Evolutionary conservation across 2,797 vertebrate species (phyloP).

Genomic region (Cirrhinus mrigala): DNA sequence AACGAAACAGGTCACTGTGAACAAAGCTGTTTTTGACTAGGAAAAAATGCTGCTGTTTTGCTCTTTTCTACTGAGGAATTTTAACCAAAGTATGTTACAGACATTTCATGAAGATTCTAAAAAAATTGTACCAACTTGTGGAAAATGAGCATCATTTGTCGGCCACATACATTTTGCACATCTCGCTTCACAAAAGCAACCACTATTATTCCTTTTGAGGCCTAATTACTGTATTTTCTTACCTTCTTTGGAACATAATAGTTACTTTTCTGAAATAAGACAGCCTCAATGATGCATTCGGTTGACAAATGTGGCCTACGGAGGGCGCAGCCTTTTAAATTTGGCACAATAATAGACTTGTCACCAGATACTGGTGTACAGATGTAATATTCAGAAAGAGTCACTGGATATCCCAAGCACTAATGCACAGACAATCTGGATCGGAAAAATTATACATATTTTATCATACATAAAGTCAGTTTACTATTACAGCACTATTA

Average conservation of each 20-base stretch:
- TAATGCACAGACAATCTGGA: background rate
- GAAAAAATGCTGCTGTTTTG: too few relatives aligned
- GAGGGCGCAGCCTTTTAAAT: background rate
- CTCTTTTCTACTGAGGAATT: too few relatives aligned
- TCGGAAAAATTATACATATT: background rate
- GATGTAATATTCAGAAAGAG: background rate
- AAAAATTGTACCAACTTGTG: too few relatives aligned
- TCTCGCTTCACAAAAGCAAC: background rate
- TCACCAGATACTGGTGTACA: background rate
- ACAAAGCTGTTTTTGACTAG: too few relatives aligned
- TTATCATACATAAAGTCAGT: background rate
- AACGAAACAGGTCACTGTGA: too few relatives aligned
- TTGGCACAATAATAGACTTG: background rate
- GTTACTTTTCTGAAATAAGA: background rate
- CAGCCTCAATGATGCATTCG: background rate
- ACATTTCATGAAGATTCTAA: too few relatives aligned
- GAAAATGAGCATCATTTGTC: background rate
- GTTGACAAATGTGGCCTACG: background rate
- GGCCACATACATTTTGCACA: background rate
- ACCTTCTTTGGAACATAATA: background rate
- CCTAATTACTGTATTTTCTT: slow-evolving; percentile 1
- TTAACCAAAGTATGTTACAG: too few relatives aligned
- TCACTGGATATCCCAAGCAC: background rate
- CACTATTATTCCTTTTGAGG: background rate
- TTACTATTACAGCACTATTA: background rate